Evolutionary conservation across 2,888 invertebrate genomes (phyloP).

Genomic region (Amiota communis): DNA sequence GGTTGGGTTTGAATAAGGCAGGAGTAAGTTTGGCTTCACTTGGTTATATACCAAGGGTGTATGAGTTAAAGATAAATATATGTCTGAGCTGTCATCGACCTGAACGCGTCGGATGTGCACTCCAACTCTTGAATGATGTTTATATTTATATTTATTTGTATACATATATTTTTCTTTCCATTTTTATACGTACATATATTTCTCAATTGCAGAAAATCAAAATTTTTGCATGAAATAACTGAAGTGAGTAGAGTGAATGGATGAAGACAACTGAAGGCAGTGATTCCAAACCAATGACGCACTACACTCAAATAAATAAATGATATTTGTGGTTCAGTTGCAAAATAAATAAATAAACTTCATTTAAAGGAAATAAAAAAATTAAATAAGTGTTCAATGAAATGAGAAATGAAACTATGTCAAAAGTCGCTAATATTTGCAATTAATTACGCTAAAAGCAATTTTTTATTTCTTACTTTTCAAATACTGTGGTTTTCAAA

Average conservation of each 20-base stretch:
- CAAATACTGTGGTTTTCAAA: no score
- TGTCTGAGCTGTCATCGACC: no score
- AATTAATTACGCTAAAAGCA: slow-evolving; percentile 27
- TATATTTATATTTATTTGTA: no score
- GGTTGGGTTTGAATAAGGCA: no score
- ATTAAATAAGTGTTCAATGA: neutral
- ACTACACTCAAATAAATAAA: neutral
- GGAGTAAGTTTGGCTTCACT: no score
- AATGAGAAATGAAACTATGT: slow-evolving; percentile 3
- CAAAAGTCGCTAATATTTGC: slow-evolving; percentile 21
- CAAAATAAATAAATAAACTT: slow-evolving; percentile 6
- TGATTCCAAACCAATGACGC: neutral
- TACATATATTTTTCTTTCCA: neutral
- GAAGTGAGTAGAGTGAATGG: neutral
- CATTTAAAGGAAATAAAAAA: neutral
- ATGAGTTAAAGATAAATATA: no score
- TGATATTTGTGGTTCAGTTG: neutral
- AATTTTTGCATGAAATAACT: slow-evolving; percentile 11
- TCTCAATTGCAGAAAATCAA: slow-evolving; percentile 17
- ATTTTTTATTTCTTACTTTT: no score
- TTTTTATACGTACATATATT: neutral
- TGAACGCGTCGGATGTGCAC: no score
- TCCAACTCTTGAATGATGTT: no score
- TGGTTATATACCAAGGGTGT: no score
- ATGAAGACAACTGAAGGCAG: neutral